Evolutionary conservation across 2,797 vertebrate species (phyloP).

Genomic region (Anguilla obscura): DNA sequence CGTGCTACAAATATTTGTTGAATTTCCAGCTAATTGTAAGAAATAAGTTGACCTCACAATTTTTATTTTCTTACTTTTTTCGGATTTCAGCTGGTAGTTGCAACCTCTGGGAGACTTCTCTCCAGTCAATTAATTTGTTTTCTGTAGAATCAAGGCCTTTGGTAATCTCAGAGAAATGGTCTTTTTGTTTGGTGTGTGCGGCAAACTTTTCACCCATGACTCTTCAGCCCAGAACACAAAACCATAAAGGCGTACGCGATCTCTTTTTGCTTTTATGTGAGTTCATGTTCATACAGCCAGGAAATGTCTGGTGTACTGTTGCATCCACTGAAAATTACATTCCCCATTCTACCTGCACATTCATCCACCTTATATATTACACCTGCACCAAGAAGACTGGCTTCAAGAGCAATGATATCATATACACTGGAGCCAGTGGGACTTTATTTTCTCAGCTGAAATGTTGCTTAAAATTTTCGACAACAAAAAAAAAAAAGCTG

Average conservation of each 20-base stretch:
- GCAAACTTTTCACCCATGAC: background rate
- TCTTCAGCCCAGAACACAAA: background rate
- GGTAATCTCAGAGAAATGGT: background rate
- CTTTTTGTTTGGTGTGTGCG: background rate
- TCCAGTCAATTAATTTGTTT: background rate
- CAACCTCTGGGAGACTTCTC: background rate
- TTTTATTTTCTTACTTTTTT: background rate
- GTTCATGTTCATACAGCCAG: background rate
- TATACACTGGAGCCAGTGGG: slow-evolving; percentile 31
- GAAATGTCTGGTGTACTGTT: background rate
- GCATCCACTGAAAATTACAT: background rate
- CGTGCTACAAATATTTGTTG: background rate
- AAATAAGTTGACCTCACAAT: background rate
- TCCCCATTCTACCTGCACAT: background rate
- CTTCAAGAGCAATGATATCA: background rate
- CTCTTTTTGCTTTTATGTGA: background rate
- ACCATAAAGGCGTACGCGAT: background rate
- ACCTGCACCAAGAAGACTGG: background rate
- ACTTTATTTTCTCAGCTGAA: background rate
- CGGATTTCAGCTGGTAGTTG: background rate
- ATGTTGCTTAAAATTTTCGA: background rate
- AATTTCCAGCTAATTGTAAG: too few species aligned
- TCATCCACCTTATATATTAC: background rate
- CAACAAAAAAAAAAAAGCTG: too few species aligned
- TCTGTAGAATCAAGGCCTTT: background rate